Conservation (phyloP, 2,113 vertebrate genomes). For the Catharus bicknelli region DNA sequence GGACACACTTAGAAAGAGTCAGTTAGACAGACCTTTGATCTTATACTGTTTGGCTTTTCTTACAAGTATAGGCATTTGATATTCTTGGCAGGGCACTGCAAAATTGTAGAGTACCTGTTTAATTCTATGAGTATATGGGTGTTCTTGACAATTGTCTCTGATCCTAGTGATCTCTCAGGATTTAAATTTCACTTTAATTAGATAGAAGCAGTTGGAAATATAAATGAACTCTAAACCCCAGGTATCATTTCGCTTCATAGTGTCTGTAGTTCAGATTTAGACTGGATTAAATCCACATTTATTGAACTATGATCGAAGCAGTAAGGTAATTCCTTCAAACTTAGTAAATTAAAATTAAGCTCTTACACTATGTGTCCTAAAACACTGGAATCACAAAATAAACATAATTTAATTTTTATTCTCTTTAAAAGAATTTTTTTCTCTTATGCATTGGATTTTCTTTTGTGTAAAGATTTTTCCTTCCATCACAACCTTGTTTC, state of each 20-base stretch:
- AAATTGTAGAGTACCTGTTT: fast-evolving
- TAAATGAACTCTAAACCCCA: not conserved
- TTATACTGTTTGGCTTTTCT: not conserved
- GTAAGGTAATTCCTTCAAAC: not conserved
- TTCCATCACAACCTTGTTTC: not conserved
- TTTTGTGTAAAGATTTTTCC: not conserved
- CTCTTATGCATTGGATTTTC: not conserved
- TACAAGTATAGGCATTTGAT: not conserved
- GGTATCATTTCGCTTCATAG: not conserved
- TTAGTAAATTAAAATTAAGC: not conserved
- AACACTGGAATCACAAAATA: not conserved
- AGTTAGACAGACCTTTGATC: not conserved
- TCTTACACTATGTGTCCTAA: not conserved
- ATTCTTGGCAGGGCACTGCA: not conserved
- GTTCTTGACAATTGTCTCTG: not conserved
- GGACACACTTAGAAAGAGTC: not conserved
- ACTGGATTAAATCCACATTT: not conserved
- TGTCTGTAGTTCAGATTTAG: not conserved
- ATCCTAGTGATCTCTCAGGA: not conserved
- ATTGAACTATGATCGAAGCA: not conserved
- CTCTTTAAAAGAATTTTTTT: not conserved
- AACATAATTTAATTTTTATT: not conserved
- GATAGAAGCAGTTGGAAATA: not conserved
- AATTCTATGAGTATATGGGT: not conserved
- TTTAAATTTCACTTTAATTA: not conserved